Conservation (phyloP, 2,888 invertebrate species). For the Mamestra brassicae region DNA sequence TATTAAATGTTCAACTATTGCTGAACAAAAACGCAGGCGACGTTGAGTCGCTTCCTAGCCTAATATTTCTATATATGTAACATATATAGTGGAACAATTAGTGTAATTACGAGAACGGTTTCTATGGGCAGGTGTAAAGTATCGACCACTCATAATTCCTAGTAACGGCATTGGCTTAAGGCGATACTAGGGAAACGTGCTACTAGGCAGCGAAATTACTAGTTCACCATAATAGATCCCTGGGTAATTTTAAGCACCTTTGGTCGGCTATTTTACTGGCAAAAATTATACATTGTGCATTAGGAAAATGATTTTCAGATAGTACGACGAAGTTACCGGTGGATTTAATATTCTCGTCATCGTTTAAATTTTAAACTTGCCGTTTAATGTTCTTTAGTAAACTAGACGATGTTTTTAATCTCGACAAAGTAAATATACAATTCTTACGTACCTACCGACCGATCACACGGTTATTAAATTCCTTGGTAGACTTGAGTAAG, state of each 20-base stretch:
- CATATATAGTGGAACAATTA: constrained; percentile 82
- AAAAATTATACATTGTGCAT: constrained; percentile 67
- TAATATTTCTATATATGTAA: constrained; percentile 68
- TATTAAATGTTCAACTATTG: constrained; percentile 48
- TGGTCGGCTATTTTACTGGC: constrained; percentile 79
- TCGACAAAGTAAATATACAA: not conserved
- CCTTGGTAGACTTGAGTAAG: constrained; percentile 7
- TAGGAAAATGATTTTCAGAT: constrained; percentile 58
- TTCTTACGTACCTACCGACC: not conserved
- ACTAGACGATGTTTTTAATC: not conserved
- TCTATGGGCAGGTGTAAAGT: constrained; percentile 86
- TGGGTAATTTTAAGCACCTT: constrained; percentile 85
- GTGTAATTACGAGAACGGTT: constrained; percentile 87
- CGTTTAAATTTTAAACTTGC: not conserved
- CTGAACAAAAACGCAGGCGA: constrained; percentile 59
- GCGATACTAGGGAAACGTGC: constrained; percentile 87
- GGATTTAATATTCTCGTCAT: constrained; percentile 17
- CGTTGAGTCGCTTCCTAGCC: constrained; percentile 59
- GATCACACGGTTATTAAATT: not conserved
- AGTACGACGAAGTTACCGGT: constrained; percentile 24
- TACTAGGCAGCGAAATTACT: constrained; percentile 86
- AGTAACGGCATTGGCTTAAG: constrained; percentile 87
- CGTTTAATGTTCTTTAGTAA: constrained; percentile 14
- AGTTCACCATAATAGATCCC: constrained; percentile 84
- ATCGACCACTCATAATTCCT: constrained; percentile 86